Evolutionary conservation across 2,797 vertebrate genomes (phyloP).

Genomic region (Schizopygopsis malacanthus): DNA sequence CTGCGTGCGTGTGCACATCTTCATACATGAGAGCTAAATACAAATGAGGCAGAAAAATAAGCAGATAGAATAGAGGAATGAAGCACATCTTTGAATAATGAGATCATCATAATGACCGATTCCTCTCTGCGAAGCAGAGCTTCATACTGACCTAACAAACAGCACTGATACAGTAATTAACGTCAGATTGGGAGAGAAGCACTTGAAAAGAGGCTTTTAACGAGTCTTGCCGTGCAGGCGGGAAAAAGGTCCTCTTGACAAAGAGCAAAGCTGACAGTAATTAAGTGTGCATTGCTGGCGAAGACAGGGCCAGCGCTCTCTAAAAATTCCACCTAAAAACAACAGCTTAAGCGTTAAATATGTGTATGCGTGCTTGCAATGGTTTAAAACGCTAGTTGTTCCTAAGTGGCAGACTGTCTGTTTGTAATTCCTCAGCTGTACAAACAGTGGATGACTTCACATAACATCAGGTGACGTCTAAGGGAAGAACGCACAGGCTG

Average conservation of each 20-base stretch:
- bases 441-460: constrained; percentile 3
- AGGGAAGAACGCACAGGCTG: neutral
- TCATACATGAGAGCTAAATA: constrained; percentile 14
- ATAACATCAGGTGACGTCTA: neutral
- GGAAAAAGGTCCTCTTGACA: constrained; percentile 56
- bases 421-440: constrained; percentile 32
- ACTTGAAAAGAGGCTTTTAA: constrained; percentile 51
- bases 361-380: constrained; percentile 26
- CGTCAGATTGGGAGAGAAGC: constrained; percentile 51
- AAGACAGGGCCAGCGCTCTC: constrained; percentile 54
- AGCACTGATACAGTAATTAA: constrained; percentile 63
- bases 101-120: constrained; percentile 56
- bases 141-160: constrained; percentile 55
- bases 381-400: constrained; percentile 43
- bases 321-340: constrained; percentile 57
- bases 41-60: constrained; percentile 42
- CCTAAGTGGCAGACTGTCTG: constrained; percentile 43
- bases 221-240: constrained; percentile 11
- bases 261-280: constrained; percentile 63
- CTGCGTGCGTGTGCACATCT: neutral
- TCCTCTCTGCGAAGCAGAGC: constrained; percentile 45
- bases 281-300: constrained; percentile 57
- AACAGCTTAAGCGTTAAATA: constrained; percentile 47
- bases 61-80: constrained; percentile 33
- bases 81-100: constrained; percentile 57